A percentile compares a stretch with the other conserved stretches of the same genome.
phyloP scores from a whole-genome alignment of 1,140 invertebrate species.

The Bombus confusus region DNA sequence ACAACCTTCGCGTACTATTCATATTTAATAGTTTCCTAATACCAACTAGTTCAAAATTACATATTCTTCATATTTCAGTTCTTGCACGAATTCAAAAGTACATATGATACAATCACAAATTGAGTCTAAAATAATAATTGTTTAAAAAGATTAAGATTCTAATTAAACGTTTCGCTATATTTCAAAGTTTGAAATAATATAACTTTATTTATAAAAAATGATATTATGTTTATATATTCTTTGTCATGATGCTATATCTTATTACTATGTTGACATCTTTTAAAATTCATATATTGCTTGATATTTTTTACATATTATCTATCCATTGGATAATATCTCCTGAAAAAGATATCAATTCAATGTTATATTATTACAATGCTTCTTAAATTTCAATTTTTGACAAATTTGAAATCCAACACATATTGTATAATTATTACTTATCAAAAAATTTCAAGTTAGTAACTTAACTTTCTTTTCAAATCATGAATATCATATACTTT shows the following conservation, averaged over 20 bases:
- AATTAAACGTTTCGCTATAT: slow-evolving; percentile 2
- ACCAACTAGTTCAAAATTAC: slow-evolving; percentile 4
- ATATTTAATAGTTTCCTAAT: slow-evolving; percentile 12
- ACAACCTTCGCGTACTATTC: slow-evolving; percentile 1
- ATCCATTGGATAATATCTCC: slow-evolving; percentile 45
- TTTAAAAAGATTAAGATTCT: not conserved
- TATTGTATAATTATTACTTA: not conserved
- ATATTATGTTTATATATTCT: slow-evolving; percentile 19
- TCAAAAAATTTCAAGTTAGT: not conserved
- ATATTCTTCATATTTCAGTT: too few species aligned
- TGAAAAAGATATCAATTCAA: slow-evolving; percentile 49
- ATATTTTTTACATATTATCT: slow-evolving; percentile 40
- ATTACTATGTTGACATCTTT: slow-evolving; percentile 7
- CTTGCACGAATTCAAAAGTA: not conserved
- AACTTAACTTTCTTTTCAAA: not conserved
- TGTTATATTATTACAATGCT: slow-evolving; percentile 19
- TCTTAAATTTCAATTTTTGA: not conserved
- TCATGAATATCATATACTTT: not conserved
- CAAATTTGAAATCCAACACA: not conserved
- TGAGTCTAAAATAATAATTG: not conserved
- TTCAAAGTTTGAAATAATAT: not conserved
- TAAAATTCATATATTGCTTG: slow-evolving; percentile 19
- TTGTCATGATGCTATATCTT: not conserved
- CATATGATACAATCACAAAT: not conserved
- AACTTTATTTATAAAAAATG: not conserved